Conservation (phyloP, 2,888 invertebrate genomes). For the Zhengitettix transpicula region DNA sequence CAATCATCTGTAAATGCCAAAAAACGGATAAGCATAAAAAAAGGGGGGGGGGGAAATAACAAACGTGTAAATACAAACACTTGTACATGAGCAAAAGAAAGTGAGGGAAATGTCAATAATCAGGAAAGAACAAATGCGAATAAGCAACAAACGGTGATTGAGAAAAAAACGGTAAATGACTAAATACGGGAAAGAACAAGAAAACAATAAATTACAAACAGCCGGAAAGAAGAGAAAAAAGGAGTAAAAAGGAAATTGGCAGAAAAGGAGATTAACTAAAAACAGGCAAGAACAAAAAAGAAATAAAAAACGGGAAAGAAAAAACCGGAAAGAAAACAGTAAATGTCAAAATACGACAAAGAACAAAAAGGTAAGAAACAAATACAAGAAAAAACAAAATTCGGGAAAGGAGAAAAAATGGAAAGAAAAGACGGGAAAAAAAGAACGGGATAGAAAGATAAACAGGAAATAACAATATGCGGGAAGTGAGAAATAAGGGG, state of each 20-base stretch:
- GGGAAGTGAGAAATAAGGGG: background rate
- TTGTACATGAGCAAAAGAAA: too few species aligned
- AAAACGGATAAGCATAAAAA: too few species aligned
- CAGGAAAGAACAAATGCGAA: too few species aligned
- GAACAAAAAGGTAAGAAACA: background rate
- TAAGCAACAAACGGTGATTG: too few species aligned
- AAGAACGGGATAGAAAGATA: background rate
- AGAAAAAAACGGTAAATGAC: too few species aligned
- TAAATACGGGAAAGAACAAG: too few species aligned
- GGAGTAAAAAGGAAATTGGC: background rate
- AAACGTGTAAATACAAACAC: too few species aligned
- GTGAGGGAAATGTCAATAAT: too few species aligned
- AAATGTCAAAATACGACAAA: background rate
- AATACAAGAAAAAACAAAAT: background rate
- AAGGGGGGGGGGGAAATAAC: too few species aligned
- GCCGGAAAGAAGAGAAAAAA: background rate
- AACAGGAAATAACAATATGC: background rate
- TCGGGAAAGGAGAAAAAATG: background rate
- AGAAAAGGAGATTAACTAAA: background rate
- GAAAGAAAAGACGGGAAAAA: background rate
- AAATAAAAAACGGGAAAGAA: background rate
- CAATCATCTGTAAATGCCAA: too few species aligned
- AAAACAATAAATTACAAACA: too few species aligned
- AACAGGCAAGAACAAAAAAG: background rate
- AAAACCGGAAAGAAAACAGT: too few species aligned